Evolutionary conservation across 2,797 vertebrate genomes (phyloP).

Genomic region (Anisognathus igniventris): DNA sequence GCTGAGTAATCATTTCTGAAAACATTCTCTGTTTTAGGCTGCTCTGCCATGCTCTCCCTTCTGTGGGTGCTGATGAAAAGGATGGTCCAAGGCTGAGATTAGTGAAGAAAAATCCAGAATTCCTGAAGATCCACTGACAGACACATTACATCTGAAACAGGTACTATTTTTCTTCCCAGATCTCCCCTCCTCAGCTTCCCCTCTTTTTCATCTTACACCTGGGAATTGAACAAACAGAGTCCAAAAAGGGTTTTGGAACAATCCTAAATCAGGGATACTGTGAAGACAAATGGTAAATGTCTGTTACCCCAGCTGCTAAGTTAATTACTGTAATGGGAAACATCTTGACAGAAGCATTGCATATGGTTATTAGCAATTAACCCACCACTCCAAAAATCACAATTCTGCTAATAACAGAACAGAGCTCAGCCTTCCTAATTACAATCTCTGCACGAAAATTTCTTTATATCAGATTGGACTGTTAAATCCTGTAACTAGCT

Average conservation of each 20-base stretch:
- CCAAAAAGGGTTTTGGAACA: slow-evolving; percentile 47
- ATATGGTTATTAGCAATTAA: slow-evolving; percentile 79
- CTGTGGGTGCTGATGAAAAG: neutral
- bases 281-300: slow-evolving; percentile 77
- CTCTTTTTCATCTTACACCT: slow-evolving; percentile 4
- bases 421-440: slow-evolving; percentile 66
- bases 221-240: slow-evolving; percentile 43
- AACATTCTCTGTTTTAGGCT: neutral
- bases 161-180: neutral
- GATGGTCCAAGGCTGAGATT: neutral
- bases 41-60: neutral
- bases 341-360: slow-evolving; percentile 77
- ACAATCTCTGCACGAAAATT: slow-evolving; percentile 47
- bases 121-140: neutral
- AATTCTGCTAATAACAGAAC: slow-evolving; percentile 76
- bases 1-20: neutral
- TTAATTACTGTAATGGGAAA: slow-evolving; percentile 80
- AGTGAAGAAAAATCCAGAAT: neutral
- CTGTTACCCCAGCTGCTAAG: slow-evolving; percentile 77
- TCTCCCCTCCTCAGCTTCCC: neutral
- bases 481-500: slow-evolving; percentile 55
- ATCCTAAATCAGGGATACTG: slow-evolving; percentile 63
- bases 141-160: neutral
- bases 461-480: slow-evolving; percentile 46
- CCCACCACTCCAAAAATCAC: slow-evolving; percentile 74